Conservation (phyloP, 2,888 invertebrate species). For the Cosmopolites sordidus region DNA sequence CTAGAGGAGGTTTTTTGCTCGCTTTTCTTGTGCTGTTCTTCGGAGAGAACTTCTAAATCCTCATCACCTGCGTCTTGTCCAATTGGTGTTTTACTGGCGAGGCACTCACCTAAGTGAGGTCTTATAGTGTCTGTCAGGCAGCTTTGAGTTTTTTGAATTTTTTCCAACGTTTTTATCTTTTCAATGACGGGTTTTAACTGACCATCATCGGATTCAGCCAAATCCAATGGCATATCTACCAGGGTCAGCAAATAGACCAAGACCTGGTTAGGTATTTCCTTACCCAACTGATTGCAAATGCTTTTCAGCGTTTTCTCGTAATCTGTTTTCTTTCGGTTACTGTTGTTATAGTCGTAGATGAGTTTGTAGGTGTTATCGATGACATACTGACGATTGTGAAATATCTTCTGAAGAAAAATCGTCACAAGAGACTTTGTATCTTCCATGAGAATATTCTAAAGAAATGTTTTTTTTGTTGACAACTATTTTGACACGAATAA, state of each 20-base stretch:
- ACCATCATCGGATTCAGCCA: conserved; percentile 28
- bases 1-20: neutral
- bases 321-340: conserved; percentile 36
- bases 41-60: neutral
- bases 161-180: conserved; percentile 26
- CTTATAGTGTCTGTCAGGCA: conserved; percentile 31
- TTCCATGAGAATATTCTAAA: conserved; percentile 33
- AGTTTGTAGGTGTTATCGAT: conserved; percentile 40
- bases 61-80: conserved; percentile 2
- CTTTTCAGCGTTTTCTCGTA: conserved; percentile 44
- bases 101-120: conserved; percentile 33
- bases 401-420: conserved; percentile 42
- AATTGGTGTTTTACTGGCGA: conserved; percentile 16
- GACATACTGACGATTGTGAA: conserved; percentile 39
- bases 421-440: conserved; percentile 42
- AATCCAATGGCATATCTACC: conserved; percentile 41
- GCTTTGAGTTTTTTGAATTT: conserved; percentile 35
- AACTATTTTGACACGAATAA: neutral
- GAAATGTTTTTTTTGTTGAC: neutral
- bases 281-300: conserved; percentile 42
- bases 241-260: conserved; percentile 43
- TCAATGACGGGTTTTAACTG: conserved; percentile 33
- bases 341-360: conserved; percentile 41
- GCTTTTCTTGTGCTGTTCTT: neutral
- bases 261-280: conserved; percentile 42